Evolutionary conservation across 1,140 invertebrate genomes (phyloP), one percentile per base, ranked within the genome.

Genomic region (Drosophila lini): DNA sequence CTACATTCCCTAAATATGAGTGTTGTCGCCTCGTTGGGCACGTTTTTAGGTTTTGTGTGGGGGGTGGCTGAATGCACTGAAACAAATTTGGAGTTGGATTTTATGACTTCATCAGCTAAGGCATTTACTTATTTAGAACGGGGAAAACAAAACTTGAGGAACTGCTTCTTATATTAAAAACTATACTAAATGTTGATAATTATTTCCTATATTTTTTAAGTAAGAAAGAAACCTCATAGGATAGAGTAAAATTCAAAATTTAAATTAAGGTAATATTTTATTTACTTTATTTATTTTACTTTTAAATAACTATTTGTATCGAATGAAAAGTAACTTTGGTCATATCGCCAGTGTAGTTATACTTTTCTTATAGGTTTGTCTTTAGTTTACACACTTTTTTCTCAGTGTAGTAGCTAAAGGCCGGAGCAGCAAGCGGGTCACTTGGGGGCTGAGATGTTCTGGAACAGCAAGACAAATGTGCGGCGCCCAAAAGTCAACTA

Each of bases 401-500:
- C 10, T 32, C 42, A 52, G 61, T 64, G 56, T n/a, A 42, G 13
- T 6, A 11, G 25, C 16, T 15, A 56, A 25, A 59, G 28, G n/a
- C 28, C 40, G n/a, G 3, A 22, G n/a, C 5, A 16, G 4, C 25
- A 15, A 34, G 40, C 9, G 32, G 48, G 65, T 58, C 52, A 34
- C 42, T 70, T 28, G 15, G 16, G 34, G 47, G 16, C 19, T 55
- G 52, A 25, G 52, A 48, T 45, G 74, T 45, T 13, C 36, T 25
- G 31, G 25, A 3, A 13, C 65, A 71, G 53, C 59, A 81, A 81
- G 79, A 81, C 74, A 81, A 81, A 81, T 81, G 79, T 81, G 79
- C 73, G 79, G 74, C 74, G 60, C 64, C 78, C 75, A 68, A 83
- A 82, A 83, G 75, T 82, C 74, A 81, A 81, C 79, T 81, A 81